Percentiles rank a stretch among this genome's conserved stretches.
These are phyloP conservation scores for Trididemnum nubilum DNA, from an alignment of 23 tunicate species.

Conservation along the genomic window DNA sequence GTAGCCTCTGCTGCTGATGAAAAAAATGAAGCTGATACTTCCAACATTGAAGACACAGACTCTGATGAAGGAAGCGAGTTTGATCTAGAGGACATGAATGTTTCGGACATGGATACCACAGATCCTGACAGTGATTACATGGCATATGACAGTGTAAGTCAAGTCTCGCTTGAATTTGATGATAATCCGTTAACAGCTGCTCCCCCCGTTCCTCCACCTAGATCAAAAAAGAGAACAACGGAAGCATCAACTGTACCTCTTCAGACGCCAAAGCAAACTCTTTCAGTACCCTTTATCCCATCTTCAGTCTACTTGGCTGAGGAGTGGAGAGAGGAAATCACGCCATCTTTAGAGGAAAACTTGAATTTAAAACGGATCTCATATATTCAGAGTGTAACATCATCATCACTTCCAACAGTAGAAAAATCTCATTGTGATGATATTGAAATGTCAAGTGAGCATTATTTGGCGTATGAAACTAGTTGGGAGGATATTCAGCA, in stretches of 20 bases:
- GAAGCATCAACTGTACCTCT: neutral
- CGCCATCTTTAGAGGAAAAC: neutral
- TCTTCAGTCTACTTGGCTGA: conserved; percentile 6
- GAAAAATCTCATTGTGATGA: too few species aligned
- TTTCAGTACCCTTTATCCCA: neutral
- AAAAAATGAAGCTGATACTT: too few species aligned
- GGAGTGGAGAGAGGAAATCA: neutral
- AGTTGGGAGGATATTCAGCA: conserved; percentile 62
- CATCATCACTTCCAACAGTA: too few species aligned
- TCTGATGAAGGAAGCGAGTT: conserved; percentile 41
- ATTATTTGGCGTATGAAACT: conserved; percentile 21
- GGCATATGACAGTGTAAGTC: conserved; percentile 20
- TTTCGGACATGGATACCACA: conserved; percentile 45
- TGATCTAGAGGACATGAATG: conserved; percentile 51
- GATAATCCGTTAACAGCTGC: conserved; percentile 53
- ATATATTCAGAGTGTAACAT: too few species aligned
- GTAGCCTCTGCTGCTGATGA: too few species aligned
- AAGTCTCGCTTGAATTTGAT: conserved; percentile 57
- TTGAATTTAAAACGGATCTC: too few species aligned
- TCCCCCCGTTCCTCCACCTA: neutral
- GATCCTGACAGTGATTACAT: neutral
- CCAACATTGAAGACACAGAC: neutral
- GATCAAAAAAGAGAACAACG: neutral
- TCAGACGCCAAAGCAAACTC: neutral
- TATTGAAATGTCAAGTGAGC: too few species aligned